Conservation (phyloP, 1,140 invertebrate species). For the Bactericera cockerelli region DNA sequence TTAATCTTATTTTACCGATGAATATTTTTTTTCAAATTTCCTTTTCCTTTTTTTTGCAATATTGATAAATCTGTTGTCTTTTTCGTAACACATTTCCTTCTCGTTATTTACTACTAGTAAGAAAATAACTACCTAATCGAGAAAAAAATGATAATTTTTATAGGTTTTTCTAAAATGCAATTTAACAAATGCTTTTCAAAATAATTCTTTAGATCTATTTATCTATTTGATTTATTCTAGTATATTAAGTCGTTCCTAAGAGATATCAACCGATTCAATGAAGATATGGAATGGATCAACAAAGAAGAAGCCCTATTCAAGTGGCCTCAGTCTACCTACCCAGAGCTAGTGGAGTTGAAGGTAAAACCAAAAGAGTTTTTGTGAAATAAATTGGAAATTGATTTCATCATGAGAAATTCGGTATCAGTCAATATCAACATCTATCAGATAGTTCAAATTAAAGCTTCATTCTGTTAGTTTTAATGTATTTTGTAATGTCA, state of each 20-base stretch:
- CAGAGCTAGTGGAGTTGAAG: slow-evolving; percentile 55
- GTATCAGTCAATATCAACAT: neutral
- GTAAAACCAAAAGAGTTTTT: slow-evolving; percentile 25
- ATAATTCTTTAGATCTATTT: too few species aligned
- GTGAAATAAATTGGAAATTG: neutral
- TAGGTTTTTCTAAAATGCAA: too few species aligned
- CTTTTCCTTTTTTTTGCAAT: too few species aligned
- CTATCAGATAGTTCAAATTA: neutral
- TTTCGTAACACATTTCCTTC: too few species aligned
- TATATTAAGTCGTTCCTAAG: slow-evolving; percentile 55
- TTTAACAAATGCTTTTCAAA: too few species aligned
- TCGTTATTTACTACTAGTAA: too few species aligned
- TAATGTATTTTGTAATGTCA: neutral
- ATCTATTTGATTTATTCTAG: too few species aligned
- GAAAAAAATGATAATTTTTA: too few species aligned
- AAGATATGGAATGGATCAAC: slow-evolving; percentile 69
- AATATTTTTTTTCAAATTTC: too few species aligned
- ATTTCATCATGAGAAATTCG: neutral
- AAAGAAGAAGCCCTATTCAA: slow-evolving; percentile 75
- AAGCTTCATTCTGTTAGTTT: neutral
- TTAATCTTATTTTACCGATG: too few species aligned
- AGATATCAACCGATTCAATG: slow-evolving; percentile 51
- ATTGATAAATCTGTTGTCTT: too few species aligned
- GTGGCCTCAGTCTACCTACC: slow-evolving; percentile 52
- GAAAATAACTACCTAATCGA: too few species aligned